These are phyloP conservation scores for Struthidea cinerea DNA, from an alignment of 2,113 vertebrate species.

Conservation along the genomic window DNA sequence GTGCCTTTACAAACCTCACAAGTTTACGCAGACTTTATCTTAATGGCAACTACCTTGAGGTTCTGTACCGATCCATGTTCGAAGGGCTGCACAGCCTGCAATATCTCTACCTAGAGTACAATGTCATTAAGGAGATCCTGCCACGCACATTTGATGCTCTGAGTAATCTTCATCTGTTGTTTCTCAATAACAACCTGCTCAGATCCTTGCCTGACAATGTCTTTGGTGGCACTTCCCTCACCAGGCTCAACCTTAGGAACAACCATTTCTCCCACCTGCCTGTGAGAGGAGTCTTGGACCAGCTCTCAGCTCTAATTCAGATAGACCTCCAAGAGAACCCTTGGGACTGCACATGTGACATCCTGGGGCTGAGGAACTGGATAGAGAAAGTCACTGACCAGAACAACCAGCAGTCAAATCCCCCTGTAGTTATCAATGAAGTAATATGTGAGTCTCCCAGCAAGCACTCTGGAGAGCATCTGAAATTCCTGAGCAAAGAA, in stretches of 20 bases:
- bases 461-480: constrained; percentile 87
- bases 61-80: constrained; percentile 88
- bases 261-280: constrained; percentile 95
- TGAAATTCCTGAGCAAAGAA: constrained; percentile 90
- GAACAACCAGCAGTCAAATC: constrained; percentile 73
- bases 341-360: constrained; percentile 96
- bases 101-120: constrained; percentile 98
- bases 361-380: constrained; percentile 94
- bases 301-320: constrained; percentile 95
- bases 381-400: constrained; percentile 80
- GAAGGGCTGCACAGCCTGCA: constrained; percentile 90
- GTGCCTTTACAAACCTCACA: constrained; percentile 92
- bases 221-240: constrained; percentile 90
- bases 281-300: constrained; percentile 91
- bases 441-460: constrained; percentile 94
- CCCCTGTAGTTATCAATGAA: constrained; percentile 92
- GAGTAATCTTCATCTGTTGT: constrained; percentile 91
- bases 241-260: constrained; percentile 93
- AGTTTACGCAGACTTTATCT: constrained; percentile 93
- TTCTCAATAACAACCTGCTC: constrained; percentile 96
- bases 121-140: constrained; percentile 95
- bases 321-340: constrained; percentile 98
- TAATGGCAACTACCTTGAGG: constrained; percentile 96
- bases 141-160: constrained; percentile 88
- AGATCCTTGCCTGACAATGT: constrained; percentile 88